Base-by-base conservation (phyloP, 2,797 vertebrate genomes). In the Oreortyx pictus region DNA sequence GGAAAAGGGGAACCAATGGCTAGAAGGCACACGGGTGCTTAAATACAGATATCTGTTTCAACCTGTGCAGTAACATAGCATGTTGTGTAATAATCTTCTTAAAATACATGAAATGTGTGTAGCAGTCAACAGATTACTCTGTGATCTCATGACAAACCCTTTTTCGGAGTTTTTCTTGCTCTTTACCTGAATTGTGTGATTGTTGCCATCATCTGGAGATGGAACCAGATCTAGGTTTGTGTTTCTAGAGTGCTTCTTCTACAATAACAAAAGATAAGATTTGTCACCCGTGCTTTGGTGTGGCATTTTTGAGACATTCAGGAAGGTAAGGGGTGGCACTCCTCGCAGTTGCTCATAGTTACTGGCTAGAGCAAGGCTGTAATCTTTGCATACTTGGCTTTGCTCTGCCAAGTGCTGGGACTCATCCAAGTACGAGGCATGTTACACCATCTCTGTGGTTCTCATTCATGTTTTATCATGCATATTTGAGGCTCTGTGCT, bases 71-170 rank as follows among this genome's bases (percentile, higher is more conserved):
- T 82, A 92, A 39, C 20, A 31, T 29, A 43, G 73, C 73, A 29
- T 1, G 1, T 62, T 83, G 14, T 77, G 35, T 60, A 87, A 66
- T 49, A 64, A 71, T 76, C 52, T 61, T 74, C 41, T 59, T 67
- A 35, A 93, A 90, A 93, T 77, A 68, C 44, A n/a, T 90, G 50
- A 18, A 87, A 65, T 85, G 19, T 68, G 14, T 31, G 37, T 29
- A 43, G 41, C 10, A 43, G 7, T 74, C 60, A 9, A 13, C 47
- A 46, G 20, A 14, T 67, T 80, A 27, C 68, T 72, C 57, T n/a
- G 22, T 52, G 52, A 43, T 77, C 57, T 85, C 7, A 1, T 52
- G 52, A 61, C 64, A 77, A 64, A 60, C n/a, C 7, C 6, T 61
- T 9, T 65, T 2, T 33, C 9, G 41, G 67, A 64, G 16, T 5